phyloP scores from a whole-genome alignment of 2,888 invertebrate species.

The Liodrosophila aerea region DNA sequence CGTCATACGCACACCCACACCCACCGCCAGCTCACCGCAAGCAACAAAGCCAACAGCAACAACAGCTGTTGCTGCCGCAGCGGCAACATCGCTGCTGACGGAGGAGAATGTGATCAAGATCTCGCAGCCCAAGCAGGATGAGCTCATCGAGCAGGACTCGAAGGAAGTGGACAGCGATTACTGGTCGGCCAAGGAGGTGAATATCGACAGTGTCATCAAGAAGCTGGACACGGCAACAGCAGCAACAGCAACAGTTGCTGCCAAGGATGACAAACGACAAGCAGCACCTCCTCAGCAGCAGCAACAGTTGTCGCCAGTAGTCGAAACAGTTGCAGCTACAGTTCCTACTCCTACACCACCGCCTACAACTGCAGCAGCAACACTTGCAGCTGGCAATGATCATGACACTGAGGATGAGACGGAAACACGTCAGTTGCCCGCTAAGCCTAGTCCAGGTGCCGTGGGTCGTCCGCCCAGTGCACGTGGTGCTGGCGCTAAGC shows the following conservation, averaged over 20 bases:
- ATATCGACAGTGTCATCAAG: constrained; percentile 91
- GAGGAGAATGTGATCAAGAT: constrained; percentile 80
- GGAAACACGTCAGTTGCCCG: constrained; percentile 64
- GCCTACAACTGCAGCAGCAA: constrained; percentile 7
- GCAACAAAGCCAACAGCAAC: constrained; percentile 24
- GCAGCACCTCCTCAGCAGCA: constrained; percentile 16
- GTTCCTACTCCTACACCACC: constrained; percentile 10
- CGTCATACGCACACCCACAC: constrained; percentile 62
- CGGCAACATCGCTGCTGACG: constrained; percentile 64
- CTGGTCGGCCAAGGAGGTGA: constrained; percentile 91
- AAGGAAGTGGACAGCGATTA: constrained; percentile 88
- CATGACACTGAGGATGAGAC: constrained; percentile 82
- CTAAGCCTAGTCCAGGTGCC: constrained; percentile 37
- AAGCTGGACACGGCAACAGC: constrained; percentile 85
- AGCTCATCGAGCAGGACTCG: constrained; percentile 83
- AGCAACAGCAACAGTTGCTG: constrained; percentile 26
- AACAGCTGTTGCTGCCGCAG: constrained; percentile 15
- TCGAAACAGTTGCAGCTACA: not conserved
- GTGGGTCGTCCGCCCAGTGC: constrained; percentile 66
- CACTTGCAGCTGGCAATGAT: constrained; percentile 61
- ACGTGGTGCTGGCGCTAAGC: constrained; percentile 69
- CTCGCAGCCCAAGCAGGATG: constrained; percentile 77
- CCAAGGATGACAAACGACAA: constrained; percentile 38
- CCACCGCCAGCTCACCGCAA: constrained; percentile 47
- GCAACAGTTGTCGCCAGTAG: not conserved